Evolutionary conservation across 2,797 vertebrate genomes (phyloP), one percentile per base, ranked within the genome.

Genomic region (Aphelocoma californica): DNA sequence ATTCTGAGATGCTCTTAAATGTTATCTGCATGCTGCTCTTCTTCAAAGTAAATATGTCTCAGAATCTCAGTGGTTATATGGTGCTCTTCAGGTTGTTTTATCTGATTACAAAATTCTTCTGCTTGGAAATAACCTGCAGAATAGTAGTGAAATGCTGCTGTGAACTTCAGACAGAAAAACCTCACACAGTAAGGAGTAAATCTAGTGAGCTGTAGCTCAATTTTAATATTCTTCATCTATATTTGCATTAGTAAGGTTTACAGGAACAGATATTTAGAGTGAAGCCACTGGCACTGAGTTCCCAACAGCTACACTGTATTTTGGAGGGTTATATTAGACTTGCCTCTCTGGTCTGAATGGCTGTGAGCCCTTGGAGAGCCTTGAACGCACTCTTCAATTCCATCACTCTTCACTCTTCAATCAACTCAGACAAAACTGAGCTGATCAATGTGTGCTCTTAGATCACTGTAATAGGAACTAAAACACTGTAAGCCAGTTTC

Each of bases 391-490:
- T 58, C 28, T 71, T 89, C 57, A 47, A 8, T 34, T 45, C 32
- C 47, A 23, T 56, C n/a, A 54, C 34, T 69, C 62, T 38, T 38
- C 45, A n/a, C 38, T 60, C 47, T 61, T 54, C 83, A 47, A 7
- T n/a, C 40, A 69, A 12, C 17, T 19, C 15, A 51, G 44, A 51
- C 23, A 70, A 83, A 91, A 62, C 10, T 18, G 48, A 69, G 16
- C 50, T 66, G n/a, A 61, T 80, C 72, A 65, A 20, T 7, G 3
- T 19, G 48, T 56, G 19, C 9, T 82, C 36, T 56, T 60, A 54
- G 56, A 57, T 28, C 19, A 20, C 7, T 6, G 14, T 51, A 66
- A 18, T 17, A 23, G 0, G 0, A 44, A 40, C 19, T 14, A 48
- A 34, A 77, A 32, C 32, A 18, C 47, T 32, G n/a, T 56, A 69